Evolutionary conservation across 1,140 invertebrate genomes (phyloP).

Genomic region (Scaptomyza pallida): DNA sequence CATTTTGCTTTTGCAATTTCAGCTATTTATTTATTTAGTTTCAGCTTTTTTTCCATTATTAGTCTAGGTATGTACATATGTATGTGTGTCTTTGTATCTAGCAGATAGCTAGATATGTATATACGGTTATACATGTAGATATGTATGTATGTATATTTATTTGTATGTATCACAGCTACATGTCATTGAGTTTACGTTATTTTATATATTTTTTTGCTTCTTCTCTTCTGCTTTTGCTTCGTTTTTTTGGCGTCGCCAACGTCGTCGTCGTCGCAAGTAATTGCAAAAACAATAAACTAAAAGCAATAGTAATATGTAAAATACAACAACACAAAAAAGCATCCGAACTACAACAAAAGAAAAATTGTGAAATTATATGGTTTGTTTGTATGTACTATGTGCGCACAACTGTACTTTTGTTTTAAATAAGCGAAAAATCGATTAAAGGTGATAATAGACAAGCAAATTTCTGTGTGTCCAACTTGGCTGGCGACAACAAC

Average conservation of each 20-base stretch:
- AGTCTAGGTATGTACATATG: conserved; percentile 51
- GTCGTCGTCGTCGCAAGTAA: conserved; percentile 65
- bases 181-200: conserved; percentile 67
- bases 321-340: conserved; percentile 29
- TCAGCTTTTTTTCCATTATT: conserved; percentile 76
- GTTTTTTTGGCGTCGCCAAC: conserved; percentile 51
- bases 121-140: conserved; percentile 3
- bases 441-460: conserved; percentile 82
- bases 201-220: conserved; percentile 42
- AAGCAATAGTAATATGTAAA: conserved; percentile 77
- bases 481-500: conserved; percentile 63
- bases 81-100: conserved; percentile 63
- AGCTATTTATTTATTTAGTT: conserved; percentile 82
- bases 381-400: conserved; percentile 34
- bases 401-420: conserved; percentile 78
- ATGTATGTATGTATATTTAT: conserved; percentile 27
- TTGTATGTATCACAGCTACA: conserved; percentile 32
- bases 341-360: too few relatives aligned
- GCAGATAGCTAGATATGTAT: conserved; percentile 55
- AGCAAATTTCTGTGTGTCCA: conserved; percentile 77
- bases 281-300: conserved; percentile 82
- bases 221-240: conserved; percentile 43
- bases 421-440: conserved; percentile 82
- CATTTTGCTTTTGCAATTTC: conserved; percentile 80
- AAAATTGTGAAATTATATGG: conserved; percentile 76